Evolutionary conservation across 2,113 vertebrate genomes (phyloP).

Genomic region (Phylloscopus trochilus): DNA sequence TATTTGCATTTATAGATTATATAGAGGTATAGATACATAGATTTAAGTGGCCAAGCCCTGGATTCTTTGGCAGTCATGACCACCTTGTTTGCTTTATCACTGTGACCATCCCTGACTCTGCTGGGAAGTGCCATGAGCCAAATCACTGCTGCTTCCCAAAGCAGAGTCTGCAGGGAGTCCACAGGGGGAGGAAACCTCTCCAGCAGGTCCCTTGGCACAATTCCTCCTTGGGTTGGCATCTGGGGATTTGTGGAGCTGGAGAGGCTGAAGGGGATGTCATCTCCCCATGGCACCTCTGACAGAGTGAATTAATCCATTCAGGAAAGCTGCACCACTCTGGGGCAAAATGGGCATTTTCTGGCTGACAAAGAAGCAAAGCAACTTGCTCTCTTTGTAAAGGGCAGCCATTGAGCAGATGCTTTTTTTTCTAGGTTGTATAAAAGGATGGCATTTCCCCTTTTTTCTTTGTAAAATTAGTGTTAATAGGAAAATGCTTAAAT

Average conservation of each 20-base stretch:
- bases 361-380: neutral
- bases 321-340: neutral
- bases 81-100: neutral
- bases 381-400: neutral
- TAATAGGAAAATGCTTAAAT: neutral
- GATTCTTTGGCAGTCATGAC: neutral
- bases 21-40: accelerated
- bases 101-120: neutral
- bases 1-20: neutral
- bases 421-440: neutral
- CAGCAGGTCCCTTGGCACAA: neutral
- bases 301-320: neutral
- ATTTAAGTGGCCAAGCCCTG: neutral
- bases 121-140: neutral
- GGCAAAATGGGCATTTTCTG: neutral
- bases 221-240: neutral
- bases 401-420: neutral
- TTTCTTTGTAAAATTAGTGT: neutral
- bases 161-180: neutral
- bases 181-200: neutral
- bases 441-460: neutral
- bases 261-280: neutral
- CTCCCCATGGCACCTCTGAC: neutral
- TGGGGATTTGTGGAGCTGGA: neutral
- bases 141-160: neutral